Conservation (phyloP, 2,797 vertebrate genomes). For the Enteromius viviparus region DNA sequence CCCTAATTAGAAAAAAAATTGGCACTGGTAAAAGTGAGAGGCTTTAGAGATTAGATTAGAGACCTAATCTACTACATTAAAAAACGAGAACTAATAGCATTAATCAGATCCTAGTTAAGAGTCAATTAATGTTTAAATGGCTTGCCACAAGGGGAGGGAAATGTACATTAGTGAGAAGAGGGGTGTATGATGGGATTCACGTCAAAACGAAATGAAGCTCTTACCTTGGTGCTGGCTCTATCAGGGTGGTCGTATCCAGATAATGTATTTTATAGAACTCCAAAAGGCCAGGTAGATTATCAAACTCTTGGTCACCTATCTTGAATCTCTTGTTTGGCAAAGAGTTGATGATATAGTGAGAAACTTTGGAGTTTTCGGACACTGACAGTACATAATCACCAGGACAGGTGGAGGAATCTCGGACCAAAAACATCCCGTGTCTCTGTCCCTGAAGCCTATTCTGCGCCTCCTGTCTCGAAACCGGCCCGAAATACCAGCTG, state of each 20-base stretch:
- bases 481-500: slow-evolving; percentile 94
- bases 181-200: not conserved
- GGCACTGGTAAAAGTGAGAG: not conserved
- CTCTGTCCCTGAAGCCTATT: slow-evolving; percentile 92
- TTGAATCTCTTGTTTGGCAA: slow-evolving; percentile 94
- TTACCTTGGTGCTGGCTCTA: slow-evolving; percentile 95
- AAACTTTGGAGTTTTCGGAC: slow-evolving; percentile 96
- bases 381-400: slow-evolving; percentile 98
- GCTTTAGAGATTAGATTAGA: too few species aligned
- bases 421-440: slow-evolving; percentile 94
- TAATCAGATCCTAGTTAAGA: not conserved
- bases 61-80: not conserved
- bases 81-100: not conserved
- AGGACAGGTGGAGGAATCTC: slow-evolving; percentile 96
- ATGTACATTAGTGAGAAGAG: not conserved
- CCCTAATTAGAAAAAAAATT: not conserved
- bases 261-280: slow-evolving; percentile 99
- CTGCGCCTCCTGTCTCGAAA: slow-evolving; percentile 93
- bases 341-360: slow-evolving; percentile 99
- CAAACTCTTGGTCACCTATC: slow-evolving; percentile 98
- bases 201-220: not conserved
- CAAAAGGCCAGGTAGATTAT: slow-evolving; percentile 90
- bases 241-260: slow-evolving; percentile 97
- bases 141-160: slow-evolving; percentile 12
- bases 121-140: not conserved